phyloP scores from a whole-genome alignment of 35 echinoderm and acorn worm genomes.

The Amphiura filiformis region DNA sequence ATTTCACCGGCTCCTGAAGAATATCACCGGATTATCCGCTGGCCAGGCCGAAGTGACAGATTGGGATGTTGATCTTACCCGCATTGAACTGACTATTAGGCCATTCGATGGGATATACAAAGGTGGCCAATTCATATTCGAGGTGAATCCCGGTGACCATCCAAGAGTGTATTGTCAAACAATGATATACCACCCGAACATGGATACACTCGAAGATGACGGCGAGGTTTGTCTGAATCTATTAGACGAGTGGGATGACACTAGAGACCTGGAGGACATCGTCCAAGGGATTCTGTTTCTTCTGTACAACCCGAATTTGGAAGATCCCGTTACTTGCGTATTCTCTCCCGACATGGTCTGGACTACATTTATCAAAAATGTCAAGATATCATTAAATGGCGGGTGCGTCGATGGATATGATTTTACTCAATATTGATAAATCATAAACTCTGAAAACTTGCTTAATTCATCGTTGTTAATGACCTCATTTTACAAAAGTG shows the following conservation, averaged over 20 bases:
- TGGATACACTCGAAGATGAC: slow-evolving; percentile 75
- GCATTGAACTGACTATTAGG: too few species aligned
- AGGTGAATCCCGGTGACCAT: too few species aligned
- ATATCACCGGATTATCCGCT: too few species aligned
- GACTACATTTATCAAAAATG: slow-evolving; percentile 48
- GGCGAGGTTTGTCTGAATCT: slow-evolving; percentile 80
- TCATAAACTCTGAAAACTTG: too few species aligned
- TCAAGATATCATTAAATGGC: slow-evolving; percentile 53
- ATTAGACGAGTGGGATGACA: slow-evolving; percentile 36
- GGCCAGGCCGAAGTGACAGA: too few species aligned
- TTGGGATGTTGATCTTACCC: too few species aligned
- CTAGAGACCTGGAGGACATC: slow-evolving; percentile 56
- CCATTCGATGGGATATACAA: too few species aligned
- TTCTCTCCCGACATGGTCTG: slow-evolving; percentile 30
- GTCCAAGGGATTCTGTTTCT: slow-evolving; percentile 80
- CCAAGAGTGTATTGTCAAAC: slow-evolving; percentile 70
- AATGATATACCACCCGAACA: slow-evolving; percentile 85
- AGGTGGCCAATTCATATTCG: too few species aligned
- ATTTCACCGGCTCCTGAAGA: too few species aligned
- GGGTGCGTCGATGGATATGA: slow-evolving; percentile 47
- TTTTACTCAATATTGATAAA: too few species aligned
- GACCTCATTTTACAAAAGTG: too few species aligned
- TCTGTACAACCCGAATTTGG: slow-evolving; percentile 73
- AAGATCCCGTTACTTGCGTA: slow-evolving; percentile 56
- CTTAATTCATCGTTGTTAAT: too few species aligned